Percentiles rank a stretch among this genome's conserved stretches.
phyloP scores from a whole-genome alignment of 2,113 vertebrate genomes.

The Tachuris rubrigastra region DNA sequence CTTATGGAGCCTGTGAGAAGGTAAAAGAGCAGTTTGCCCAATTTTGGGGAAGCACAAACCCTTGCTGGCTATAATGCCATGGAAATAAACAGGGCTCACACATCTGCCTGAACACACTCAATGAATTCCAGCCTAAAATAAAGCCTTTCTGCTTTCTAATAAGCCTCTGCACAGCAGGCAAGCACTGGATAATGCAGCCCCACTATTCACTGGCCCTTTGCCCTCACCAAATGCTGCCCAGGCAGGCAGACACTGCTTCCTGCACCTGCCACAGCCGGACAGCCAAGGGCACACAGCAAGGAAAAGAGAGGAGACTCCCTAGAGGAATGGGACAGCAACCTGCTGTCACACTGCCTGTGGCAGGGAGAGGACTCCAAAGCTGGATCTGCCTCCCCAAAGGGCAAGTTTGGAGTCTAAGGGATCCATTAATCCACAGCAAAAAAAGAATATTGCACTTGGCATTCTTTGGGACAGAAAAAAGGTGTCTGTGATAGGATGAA shows the following conservation, averaged over 20 bases:
- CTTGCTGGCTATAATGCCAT: neutral
- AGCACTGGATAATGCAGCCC: neutral
- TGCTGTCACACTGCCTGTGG: neutral
- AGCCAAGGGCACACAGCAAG: accelerated
- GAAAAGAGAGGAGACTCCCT: neutral
- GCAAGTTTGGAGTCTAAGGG: neutral
- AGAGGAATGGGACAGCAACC: neutral
- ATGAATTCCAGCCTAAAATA: neutral
- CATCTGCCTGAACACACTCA: neutral
- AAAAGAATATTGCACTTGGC: accelerated
- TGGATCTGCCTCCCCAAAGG: neutral
- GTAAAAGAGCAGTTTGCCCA: neutral
- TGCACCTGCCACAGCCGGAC: neutral
- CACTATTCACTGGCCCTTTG: neutral
- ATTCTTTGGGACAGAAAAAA: accelerated
- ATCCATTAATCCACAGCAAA: neutral
- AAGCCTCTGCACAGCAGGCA: constrained; percentile 3
- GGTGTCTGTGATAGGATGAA: accelerated
- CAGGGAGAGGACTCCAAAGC: neutral
- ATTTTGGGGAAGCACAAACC: neutral
- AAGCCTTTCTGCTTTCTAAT: neutral
- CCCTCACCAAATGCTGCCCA: neutral
- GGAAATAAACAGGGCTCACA: neutral
- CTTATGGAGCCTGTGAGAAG: neutral
- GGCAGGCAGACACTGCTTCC: neutral